Evolutionary conservation across 1,140 invertebrate species (phyloP).

Genomic region (Euglossa dilemma): DNA sequence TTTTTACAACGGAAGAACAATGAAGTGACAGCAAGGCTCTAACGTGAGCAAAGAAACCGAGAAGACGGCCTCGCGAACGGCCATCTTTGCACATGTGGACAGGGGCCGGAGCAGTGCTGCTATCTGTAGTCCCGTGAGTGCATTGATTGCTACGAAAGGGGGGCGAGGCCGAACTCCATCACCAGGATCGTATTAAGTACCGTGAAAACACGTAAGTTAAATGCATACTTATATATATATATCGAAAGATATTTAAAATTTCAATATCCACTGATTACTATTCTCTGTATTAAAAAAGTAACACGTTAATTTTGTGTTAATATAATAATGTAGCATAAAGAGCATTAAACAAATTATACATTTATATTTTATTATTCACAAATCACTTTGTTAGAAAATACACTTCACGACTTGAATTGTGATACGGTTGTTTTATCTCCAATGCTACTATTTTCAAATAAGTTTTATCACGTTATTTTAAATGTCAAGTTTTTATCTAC

Average conservation of each 20-base stretch:
- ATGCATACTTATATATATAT: not conserved
- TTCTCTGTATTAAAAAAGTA: not conserved
- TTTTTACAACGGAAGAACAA: slow-evolving; percentile 38
- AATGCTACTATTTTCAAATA: not conserved
- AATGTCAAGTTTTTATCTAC: not conserved
- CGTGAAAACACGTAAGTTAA: slow-evolving; percentile 26
- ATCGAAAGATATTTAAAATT: not conserved
- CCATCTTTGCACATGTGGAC: slow-evolving; percentile 78
- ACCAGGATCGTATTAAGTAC: slow-evolving; percentile 40
- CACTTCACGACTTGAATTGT: not conserved
- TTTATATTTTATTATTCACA: not conserved
- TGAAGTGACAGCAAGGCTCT: slow-evolving; percentile 27
- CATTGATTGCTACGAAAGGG: slow-evolving; percentile 68
- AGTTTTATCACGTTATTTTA: not conserved
- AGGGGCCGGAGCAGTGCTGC: slow-evolving; percentile 66
- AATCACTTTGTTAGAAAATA: not conserved
- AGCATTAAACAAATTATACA: not conserved
- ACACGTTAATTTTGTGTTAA: not conserved
- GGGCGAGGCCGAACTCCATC: slow-evolving; percentile 61
- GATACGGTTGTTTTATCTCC: not conserved
- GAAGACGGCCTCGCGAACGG: slow-evolving; percentile 64
- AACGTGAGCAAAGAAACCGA: slow-evolving; percentile 54
- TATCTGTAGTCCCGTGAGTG: slow-evolving; percentile 62
- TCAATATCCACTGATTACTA: not conserved
- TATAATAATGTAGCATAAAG: not conserved